These are phyloP conservation scores for Premnoplex brunnescens DNA, from an alignment of 2,797 vertebrate genomes.

Conservation along the genomic window DNA sequence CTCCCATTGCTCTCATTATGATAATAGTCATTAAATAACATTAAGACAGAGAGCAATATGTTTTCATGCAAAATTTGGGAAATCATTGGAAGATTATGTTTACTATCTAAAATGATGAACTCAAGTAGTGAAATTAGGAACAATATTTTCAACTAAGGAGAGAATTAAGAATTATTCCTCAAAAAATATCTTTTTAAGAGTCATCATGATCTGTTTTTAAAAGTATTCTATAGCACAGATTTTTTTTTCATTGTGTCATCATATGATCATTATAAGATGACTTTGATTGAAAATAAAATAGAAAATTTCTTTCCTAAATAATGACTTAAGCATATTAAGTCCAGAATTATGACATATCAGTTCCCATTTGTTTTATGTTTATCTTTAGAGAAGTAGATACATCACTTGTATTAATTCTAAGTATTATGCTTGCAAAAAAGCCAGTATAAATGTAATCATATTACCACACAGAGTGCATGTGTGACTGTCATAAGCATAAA, in stretches of 20 bases:
- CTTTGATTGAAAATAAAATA: not conserved
- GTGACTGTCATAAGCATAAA: slow-evolving; percentile 37
- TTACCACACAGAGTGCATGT: slow-evolving; percentile 26
- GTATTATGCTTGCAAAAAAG: not conserved
- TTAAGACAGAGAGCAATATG: slow-evolving; percentile 22
- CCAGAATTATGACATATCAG: slow-evolving; percentile 18
- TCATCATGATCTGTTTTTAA: not conserved
- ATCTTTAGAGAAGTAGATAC: not conserved
- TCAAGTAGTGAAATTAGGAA: slow-evolving; percentile 35
- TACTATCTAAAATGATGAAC: slow-evolving; percentile 32
- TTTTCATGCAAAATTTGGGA: slow-evolving; percentile 37
- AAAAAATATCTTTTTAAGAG: not conserved
- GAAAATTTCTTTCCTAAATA: not conserved
- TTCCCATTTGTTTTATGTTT: not conserved
- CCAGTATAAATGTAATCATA: not conserved
- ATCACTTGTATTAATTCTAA: not conserved
- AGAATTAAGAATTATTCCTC: not conserved
- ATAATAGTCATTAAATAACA: slow-evolving; percentile 42
- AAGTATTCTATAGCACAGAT: not conserved
- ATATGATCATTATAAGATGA: not conserved
- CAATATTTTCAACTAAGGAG: slow-evolving; percentile 15
- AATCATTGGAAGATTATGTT: slow-evolving; percentile 17
- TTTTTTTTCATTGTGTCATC: not conserved
- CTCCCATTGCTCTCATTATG: slow-evolving; percentile 58
- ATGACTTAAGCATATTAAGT: not conserved